phyloP scores from a whole-genome alignment of 2,113 vertebrate genomes.

The Poicephalus meyeri region DNA sequence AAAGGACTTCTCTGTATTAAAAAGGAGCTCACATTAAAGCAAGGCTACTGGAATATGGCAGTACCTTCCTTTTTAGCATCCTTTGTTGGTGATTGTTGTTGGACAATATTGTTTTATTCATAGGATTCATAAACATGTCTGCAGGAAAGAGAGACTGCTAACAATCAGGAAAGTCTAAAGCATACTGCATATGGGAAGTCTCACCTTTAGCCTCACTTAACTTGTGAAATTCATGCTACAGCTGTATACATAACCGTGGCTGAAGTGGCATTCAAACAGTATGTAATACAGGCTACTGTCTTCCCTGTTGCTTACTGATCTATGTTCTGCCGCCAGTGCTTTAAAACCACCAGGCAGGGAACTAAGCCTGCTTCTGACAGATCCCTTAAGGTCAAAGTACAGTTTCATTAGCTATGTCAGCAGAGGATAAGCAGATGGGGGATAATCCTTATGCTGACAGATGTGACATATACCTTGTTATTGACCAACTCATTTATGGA shows the following conservation, averaged over 20 bases:
- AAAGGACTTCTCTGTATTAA: background rate
- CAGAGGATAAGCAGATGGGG: background rate
- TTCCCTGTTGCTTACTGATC: background rate
- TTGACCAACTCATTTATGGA: background rate
- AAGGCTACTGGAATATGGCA: background rate
- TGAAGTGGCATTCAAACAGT: background rate
- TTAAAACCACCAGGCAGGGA: background rate
- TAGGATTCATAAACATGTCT: background rate
- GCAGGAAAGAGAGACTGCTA: background rate
- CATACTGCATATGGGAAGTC: background rate
- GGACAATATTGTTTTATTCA: background rate
- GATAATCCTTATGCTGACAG: slow-evolving; percentile 5
- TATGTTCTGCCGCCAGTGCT: background rate
- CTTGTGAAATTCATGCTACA: background rate
- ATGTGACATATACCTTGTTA: slow-evolving; percentile 15
- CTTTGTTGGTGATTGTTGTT: background rate
- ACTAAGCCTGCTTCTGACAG: background rate
- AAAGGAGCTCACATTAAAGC: background rate
- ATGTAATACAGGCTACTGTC: background rate
- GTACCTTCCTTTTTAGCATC: background rate
- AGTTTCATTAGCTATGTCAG: slow-evolving; percentile 14
- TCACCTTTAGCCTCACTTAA: background rate
- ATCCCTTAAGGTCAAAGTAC: background rate
- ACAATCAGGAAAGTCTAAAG: background rate
- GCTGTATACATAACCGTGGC: background rate